phyloP scores from a whole-genome alignment of 2,888 invertebrate genomes.

The Drosophila emarginata region DNA sequence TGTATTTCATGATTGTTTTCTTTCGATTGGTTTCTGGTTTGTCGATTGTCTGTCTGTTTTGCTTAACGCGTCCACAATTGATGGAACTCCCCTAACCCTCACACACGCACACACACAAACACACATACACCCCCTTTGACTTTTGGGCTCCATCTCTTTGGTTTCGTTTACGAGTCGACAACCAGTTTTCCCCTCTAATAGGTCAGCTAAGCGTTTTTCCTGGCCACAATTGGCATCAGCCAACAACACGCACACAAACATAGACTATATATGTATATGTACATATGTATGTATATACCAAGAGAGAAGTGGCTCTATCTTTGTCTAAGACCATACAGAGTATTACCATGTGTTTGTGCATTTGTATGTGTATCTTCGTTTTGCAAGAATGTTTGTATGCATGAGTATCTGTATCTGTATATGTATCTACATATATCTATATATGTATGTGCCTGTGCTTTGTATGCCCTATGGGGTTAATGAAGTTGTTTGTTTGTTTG shows the following conservation, averaged over 20 bases:
- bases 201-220: conserved; percentile 61
- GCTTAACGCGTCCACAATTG: conserved; percentile 63
- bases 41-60: conserved; percentile 62
- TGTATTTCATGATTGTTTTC: conserved; percentile 62
- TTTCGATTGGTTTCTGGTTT: conserved; percentile 56
- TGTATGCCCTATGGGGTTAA: conserved; percentile 66
- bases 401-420: neutral
- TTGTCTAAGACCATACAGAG: conserved; percentile 7
- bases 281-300: neutral
- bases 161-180: conserved; percentile 49
- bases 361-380: neutral
- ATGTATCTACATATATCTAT: conserved; percentile 28
- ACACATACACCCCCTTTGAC: conserved; percentile 32
- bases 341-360: neutral
- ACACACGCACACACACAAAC: neutral
- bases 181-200: conserved; percentile 54
- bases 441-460: conserved; percentile 25
- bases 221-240: conserved; percentile 38
- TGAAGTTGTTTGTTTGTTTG: conserved; percentile 73
- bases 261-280: conserved; percentile 1
- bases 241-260: conserved; percentile 24
- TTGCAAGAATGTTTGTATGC: neutral
- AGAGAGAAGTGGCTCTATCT: conserved; percentile 16
- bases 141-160: conserved; percentile 51
- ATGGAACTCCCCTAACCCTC: conserved; percentile 28